Percentiles rank a stretch among this genome's conserved stretches.
phyloP scores from a whole-genome alignment of 2,888 invertebrate genomes.

The Metopia argyrocephala region DNA sequence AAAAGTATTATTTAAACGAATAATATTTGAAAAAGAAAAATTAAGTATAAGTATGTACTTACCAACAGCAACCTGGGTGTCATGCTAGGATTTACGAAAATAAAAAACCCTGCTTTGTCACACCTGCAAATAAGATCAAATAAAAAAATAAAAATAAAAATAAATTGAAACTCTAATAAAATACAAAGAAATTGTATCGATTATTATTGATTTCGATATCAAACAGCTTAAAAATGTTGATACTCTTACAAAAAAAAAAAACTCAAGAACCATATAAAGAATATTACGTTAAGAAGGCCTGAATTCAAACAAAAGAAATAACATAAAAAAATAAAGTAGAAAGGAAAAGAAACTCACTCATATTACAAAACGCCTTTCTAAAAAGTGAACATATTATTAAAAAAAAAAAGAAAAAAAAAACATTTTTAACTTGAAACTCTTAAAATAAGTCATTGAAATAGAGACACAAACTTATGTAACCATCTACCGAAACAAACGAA shows the following conservation, averaged over 20 bases:
- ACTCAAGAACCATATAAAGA: neutral
- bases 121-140: slow-evolving; percentile 33
- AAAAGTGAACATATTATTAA: slow-evolving; percentile 24
- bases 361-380: slow-evolving; percentile 30
- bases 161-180: slow-evolving; percentile 40
- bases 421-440: slow-evolving; percentile 8
- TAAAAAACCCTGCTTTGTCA: neutral
- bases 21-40: neutral
- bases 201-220: slow-evolving; percentile 51
- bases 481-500: neutral
- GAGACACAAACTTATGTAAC: neutral
- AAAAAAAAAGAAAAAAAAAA: neutral
- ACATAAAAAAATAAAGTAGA: neutral
- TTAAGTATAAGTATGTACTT: slow-evolving; percentile 10
- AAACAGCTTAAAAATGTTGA: slow-evolving; percentile 29
- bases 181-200: slow-evolving; percentile 46
- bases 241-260: neutral
- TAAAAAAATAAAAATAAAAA: neutral
- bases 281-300: neutral
- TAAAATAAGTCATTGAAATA: slow-evolving; percentile 31
- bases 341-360: slow-evolving; percentile 4
- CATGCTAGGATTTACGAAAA: too few species aligned
- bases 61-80: slow-evolving; percentile 4
- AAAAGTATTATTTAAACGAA: neutral
- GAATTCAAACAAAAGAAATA: neutral